phyloP scores from a whole-genome alignment of 2,888 invertebrate genomes.

The Nematopogon swammerdamellus region DNA sequence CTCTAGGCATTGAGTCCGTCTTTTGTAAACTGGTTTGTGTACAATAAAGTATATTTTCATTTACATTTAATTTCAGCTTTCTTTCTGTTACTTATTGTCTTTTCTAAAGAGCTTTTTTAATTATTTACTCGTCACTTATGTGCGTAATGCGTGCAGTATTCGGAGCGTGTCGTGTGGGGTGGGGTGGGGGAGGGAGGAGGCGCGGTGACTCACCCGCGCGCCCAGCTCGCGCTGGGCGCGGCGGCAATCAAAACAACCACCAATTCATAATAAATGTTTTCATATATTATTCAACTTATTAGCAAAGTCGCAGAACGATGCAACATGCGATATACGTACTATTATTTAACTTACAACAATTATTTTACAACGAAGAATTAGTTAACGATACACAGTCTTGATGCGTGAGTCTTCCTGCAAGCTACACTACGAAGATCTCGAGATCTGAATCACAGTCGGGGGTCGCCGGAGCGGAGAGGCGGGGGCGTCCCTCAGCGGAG shows the following conservation, averaged over 20 bases:
- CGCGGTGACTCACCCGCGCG: not conserved
- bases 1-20: too few species aligned
- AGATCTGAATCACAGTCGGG: conserved; percentile 48
- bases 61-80: too few species aligned
- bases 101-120: too few species aligned
- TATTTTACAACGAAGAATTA: not conserved
- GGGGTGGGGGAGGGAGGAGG: too few species aligned
- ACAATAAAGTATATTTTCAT: too few species aligned
- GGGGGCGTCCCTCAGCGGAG: conserved; percentile 15
- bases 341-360: not conserved
- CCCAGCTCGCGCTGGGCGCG: not conserved
- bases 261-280: not conserved
- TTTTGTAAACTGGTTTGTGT: too few species aligned
- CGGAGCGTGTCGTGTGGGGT: too few species aligned
- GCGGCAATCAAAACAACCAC: not conserved
- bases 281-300: not conserved
- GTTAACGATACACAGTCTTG: conserved; percentile 46
- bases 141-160: too few species aligned
- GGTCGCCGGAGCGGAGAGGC: conserved; percentile 12
- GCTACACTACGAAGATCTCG: conserved; percentile 42
- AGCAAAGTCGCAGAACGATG: not conserved
- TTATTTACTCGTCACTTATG: too few species aligned
- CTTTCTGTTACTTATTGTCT: too few species aligned
- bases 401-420: conserved; percentile 36
- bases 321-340: not conserved